These are phyloP conservation scores for Myrmecophaga tridactyla DNA, from an alignment of 2,113 vertebrate genomes.

Conservation along the genomic window DNA sequence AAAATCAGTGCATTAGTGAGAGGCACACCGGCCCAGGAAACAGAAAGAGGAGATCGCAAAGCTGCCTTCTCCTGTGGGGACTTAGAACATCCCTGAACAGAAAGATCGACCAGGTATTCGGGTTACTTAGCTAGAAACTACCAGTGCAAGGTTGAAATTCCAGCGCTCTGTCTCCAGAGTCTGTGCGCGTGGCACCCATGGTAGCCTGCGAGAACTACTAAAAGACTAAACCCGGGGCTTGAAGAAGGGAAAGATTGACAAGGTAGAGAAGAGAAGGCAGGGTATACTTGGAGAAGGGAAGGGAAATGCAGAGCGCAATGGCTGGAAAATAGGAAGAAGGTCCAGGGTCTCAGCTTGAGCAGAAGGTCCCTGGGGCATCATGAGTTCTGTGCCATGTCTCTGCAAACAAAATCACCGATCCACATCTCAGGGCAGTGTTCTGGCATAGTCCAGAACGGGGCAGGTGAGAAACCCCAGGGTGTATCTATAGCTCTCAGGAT, in stretches of 20 bases:
- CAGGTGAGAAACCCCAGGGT: too few species aligned
- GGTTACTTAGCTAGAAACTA: fast-evolving
- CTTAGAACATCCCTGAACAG: fast-evolving
- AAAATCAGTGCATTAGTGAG: fast-evolving
- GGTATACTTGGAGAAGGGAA: fast-evolving
- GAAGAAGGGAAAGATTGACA: background rate
- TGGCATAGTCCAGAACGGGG: fast-evolving
- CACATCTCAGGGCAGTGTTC: fast-evolving
- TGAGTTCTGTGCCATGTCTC: fast-evolving
- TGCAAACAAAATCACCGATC: too few species aligned
- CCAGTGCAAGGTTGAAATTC: background rate
- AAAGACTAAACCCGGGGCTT: background rate
- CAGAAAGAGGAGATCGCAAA: fast-evolving
- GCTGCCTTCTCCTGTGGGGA: fast-evolving
- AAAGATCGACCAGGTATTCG: fast-evolving
- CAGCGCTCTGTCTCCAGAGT: fast-evolving
- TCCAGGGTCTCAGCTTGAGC: fast-evolving
- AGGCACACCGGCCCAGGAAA: background rate
- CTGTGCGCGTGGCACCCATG: fast-evolving
- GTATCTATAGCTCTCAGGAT: fast-evolving
- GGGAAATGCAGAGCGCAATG: fast-evolving
- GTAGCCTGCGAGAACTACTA: background rate
- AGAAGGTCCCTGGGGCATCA: fast-evolving
- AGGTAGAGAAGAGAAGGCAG: background rate
- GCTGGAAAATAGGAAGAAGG: fast-evolving